These are phyloP conservation scores for Eriocheir sinensis DNA, from an alignment of 1,140 invertebrate species.

Conservation along the genomic window DNA sequence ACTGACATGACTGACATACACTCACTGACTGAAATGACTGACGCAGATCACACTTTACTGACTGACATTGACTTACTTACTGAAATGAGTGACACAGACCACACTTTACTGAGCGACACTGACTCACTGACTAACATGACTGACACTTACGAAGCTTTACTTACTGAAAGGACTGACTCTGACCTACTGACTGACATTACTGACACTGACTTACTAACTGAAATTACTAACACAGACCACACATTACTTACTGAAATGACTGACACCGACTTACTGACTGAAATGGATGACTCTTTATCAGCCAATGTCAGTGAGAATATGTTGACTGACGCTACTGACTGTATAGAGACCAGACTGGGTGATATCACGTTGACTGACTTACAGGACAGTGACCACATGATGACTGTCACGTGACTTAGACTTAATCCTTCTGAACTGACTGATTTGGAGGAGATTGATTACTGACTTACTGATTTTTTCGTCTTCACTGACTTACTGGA, in stretches of 20 bases:
- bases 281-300: conserved; percentile 33
- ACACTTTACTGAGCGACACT: neutral
- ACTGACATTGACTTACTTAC: conserved; percentile 10
- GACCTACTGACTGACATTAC: neutral
- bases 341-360: neutral
- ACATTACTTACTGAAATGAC: neutral
- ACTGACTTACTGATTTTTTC: too few relatives aligned
- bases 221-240: neutral
- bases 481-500: too few relatives aligned
- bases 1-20: neutral
- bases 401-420: neutral
- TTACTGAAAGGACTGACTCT: neutral
- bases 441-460: too few relatives aligned
- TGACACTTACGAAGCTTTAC: neutral
- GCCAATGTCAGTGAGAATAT: neutral
- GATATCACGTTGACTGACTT: conserved; percentile 39
- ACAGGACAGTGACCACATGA: neutral
- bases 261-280: neutral
- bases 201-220: neutral
- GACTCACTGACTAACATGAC: conserved; percentile 28
- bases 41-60: neutral
- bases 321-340: conserved; percentile 40
- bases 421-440: neutral
- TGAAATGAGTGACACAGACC: neutral
- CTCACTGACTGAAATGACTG: conserved; percentile 28